Percentiles rank a stretch among this genome's conserved stretches.
phyloP scores from a whole-genome alignment of 1,140 invertebrate genomes.

The Trialeurodes vaporariorum region DNA sequence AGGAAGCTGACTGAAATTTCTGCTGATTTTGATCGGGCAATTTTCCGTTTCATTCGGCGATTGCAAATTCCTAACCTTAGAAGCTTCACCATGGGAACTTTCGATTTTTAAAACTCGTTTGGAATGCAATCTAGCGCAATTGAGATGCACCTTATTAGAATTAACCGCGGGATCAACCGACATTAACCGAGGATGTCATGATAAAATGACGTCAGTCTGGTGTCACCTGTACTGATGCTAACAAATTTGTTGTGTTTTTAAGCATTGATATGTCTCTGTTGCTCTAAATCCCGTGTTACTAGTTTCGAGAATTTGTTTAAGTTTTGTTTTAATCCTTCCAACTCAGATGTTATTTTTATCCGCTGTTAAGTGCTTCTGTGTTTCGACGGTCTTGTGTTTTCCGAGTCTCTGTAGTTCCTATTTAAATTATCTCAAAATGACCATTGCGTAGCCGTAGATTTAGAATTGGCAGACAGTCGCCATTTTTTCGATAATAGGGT shows the following conservation, averaged over 20 bases:
- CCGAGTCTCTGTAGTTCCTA: background rate
- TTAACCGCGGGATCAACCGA: slow-evolving; percentile 15
- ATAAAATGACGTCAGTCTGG: slow-evolving; percentile 19
- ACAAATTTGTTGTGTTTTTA: background rate
- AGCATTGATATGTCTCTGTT: too few species aligned
- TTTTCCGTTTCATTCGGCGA: too few species aligned
- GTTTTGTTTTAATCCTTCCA: background rate
- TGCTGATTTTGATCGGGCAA: too few species aligned
- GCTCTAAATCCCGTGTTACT: background rate
- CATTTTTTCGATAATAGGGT: slow-evolving; percentile 14
- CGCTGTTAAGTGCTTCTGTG: background rate
- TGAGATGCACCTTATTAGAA: slow-evolving; percentile 10
- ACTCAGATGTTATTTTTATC: too few species aligned
- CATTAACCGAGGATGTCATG: slow-evolving; percentile 18
- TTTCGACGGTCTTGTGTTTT: background rate
- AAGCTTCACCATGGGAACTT: background rate
- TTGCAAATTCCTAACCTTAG: too few species aligned
- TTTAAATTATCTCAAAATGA: background rate
- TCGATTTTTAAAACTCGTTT: background rate
- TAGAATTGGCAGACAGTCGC: slow-evolving; percentile 16
- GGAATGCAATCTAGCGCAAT: slow-evolving; percentile 8
- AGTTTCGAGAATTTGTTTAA: background rate
- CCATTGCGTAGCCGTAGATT: slow-evolving; percentile 6
- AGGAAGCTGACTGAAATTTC: too few species aligned
- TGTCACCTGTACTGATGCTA: slow-evolving; percentile 17